Evolutionary conservation across 1,140 invertebrate species (phyloP).

Genomic region (Zophobas atratus): DNA sequence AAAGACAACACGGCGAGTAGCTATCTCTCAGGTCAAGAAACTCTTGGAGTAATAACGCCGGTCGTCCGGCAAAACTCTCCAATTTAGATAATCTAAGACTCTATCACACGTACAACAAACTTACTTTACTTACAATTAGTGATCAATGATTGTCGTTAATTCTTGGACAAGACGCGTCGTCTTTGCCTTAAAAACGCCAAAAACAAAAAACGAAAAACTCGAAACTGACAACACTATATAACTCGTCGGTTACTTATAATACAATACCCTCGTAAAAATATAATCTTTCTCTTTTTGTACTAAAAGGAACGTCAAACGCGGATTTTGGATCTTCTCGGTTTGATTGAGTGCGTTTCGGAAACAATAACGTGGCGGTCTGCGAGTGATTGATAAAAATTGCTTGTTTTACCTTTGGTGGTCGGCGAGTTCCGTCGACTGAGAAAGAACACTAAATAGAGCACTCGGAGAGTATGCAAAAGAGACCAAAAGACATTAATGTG

Average conservation of each 20-base stretch:
- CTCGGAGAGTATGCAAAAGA: conserved; percentile 49
- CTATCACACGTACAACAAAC: conserved; percentile 53
- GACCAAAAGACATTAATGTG: conserved; percentile 26
- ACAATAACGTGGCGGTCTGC: conserved; percentile 40
- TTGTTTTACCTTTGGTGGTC: conserved; percentile 40
- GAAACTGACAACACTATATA: conserved; percentile 35
- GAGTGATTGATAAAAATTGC: conserved; percentile 41
- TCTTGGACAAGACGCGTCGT: conserved; percentile 68
- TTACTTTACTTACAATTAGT: conserved; percentile 54
- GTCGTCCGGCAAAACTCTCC: conserved; percentile 35
- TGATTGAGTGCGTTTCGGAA: conserved; percentile 33
- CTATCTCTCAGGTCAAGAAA: conserved; percentile 54
- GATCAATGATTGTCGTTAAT: conserved; percentile 67
- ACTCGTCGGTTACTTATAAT: conserved; percentile 27
- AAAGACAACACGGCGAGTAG: neutral
- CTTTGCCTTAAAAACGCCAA: conserved; percentile 66
- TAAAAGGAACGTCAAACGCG: conserved; percentile 59
- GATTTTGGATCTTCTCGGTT: conserved; percentile 20
- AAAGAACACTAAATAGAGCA: conserved; percentile 46
- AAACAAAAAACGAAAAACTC: conserved; percentile 54
- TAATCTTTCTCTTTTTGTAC: conserved; percentile 56
- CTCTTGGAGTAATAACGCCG: conserved; percentile 44
- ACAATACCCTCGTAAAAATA: conserved; percentile 54
- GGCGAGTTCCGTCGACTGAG: conserved; percentile 40
- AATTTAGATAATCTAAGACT: conserved; percentile 33